These are phyloP conservation scores for Leptinotarsa defecta DNA, from an alignment of 1,140 invertebrate species.

Conservation along the genomic window DNA sequence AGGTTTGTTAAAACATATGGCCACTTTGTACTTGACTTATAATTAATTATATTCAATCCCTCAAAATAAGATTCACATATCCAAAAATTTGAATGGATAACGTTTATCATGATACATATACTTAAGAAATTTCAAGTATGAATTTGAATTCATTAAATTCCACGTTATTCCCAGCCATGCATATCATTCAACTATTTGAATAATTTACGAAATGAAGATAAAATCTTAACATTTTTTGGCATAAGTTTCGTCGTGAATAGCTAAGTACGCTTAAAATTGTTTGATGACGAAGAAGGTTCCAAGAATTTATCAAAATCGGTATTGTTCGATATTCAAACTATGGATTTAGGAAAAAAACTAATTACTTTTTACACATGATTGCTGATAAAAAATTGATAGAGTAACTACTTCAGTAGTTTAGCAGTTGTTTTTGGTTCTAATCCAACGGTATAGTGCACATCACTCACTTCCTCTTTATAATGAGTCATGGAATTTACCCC, in stretches of 20 bases:
- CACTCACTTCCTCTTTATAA: too few species aligned
- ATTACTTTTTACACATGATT: too few species aligned
- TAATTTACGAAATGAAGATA: slow-evolving; percentile 13
- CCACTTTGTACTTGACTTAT: neutral
- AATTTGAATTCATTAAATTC: slow-evolving; percentile 20
- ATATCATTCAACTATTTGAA: slow-evolving; percentile 24
- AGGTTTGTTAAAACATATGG: neutral
- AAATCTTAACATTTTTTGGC: slow-evolving; percentile 5
- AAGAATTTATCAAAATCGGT: too few species aligned
- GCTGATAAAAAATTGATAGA: too few species aligned
- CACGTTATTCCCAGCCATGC: slow-evolving; percentile 23
- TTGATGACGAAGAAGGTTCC: too few species aligned
- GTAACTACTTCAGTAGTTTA: too few species aligned
- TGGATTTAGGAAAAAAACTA: too few species aligned
- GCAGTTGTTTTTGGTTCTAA: too few species aligned
- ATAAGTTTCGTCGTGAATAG: slow-evolving; percentile 14
- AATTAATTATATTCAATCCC: neutral
- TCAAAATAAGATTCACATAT: neutral
- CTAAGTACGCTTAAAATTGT: too few species aligned
- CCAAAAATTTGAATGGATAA: slow-evolving; percentile 7
- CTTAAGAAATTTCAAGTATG: neutral
- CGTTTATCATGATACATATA: neutral
- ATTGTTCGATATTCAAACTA: too few species aligned
- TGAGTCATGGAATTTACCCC: too few species aligned
- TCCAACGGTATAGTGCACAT: too few species aligned